phyloP scores from a whole-genome alignment of 2,113 vertebrate species.

The Paraplagusia blochii region DNA sequence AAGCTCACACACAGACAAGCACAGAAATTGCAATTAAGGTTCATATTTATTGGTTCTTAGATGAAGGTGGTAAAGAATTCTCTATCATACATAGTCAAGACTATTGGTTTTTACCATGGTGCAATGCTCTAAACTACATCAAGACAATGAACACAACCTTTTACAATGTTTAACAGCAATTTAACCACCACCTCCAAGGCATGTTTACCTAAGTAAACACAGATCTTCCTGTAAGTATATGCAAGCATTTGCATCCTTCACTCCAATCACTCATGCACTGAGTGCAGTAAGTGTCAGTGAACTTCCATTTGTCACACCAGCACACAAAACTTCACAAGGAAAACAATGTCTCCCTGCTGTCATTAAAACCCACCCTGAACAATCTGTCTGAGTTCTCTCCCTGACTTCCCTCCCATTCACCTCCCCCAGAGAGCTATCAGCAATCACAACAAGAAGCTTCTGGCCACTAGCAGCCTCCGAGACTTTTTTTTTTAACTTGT shows the following conservation, averaged over 20 bases:
- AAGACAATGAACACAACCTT: too few species aligned
- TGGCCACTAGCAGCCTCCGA: slow-evolving; percentile 14
- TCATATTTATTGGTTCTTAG: too few species aligned
- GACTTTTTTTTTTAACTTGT: not conserved
- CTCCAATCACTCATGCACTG: slow-evolving; percentile 18
- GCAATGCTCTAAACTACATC: not conserved
- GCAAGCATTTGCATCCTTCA: slow-evolving; percentile 7
- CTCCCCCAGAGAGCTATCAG: slow-evolving; percentile 56
- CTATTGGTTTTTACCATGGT: not conserved
- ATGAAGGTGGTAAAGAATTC: too few species aligned
- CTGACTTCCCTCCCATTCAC: slow-evolving; percentile 20
- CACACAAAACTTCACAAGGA: slow-evolving; percentile 21
- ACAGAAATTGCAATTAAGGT: not conserved
- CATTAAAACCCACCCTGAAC: slow-evolving; percentile 35
- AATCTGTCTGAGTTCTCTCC: slow-evolving; percentile 45
- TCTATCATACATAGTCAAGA: not conserved
- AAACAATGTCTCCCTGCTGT: slow-evolving; percentile 25
- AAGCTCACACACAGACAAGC: not conserved
- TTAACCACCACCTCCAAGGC: too few species aligned
- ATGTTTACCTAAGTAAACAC: not conserved
- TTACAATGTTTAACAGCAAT: too few species aligned
- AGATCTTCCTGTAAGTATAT: not conserved
- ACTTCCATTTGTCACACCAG: slow-evolving; percentile 20
- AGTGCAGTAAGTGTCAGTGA: slow-evolving; percentile 10
- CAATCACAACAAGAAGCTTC: slow-evolving; percentile 41